These are phyloP conservation scores for Eulemur rufifrons DNA, from an alignment of 2,113 vertebrate species.

Conservation along the genomic window DNA sequence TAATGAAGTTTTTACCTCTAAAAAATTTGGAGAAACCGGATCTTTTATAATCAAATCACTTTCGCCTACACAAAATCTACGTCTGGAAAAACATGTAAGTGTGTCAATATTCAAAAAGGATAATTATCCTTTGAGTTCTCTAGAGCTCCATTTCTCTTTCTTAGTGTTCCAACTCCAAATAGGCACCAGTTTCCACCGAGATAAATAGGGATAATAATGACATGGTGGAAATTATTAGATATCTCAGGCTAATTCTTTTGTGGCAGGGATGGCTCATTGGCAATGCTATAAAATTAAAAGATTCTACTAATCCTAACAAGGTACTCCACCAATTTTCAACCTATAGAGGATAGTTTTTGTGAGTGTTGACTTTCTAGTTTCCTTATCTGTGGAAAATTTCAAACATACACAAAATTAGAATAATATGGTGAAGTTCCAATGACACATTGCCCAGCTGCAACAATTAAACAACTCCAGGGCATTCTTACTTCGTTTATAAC, in stretches of 20 bases:
- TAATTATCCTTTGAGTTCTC: constrained; percentile 58
- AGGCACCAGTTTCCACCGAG: not conserved
- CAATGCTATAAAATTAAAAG: constrained; percentile 32
- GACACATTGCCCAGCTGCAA: not conserved
- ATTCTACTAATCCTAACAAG: constrained; percentile 2
- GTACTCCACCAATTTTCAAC: constrained; percentile 14
- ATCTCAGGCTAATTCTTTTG: not conserved
- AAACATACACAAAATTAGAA: constrained; percentile 2
- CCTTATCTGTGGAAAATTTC: not conserved
- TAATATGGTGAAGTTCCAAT: not conserved
- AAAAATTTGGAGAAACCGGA: constrained; percentile 67
- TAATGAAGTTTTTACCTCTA: constrained; percentile 76
- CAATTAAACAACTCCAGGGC: not conserved
- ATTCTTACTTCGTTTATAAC: not conserved
- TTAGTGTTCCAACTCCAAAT: constrained; percentile 48
- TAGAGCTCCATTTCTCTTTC: constrained; percentile 59
- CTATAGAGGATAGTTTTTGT: not conserved
- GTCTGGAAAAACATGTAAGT: constrained; percentile 73
- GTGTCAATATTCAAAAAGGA: constrained; percentile 60
- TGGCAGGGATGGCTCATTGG: not conserved
- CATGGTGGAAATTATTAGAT: not conserved
- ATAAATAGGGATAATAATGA: constrained; percentile 34
- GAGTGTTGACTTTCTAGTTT: constrained; percentile 22
- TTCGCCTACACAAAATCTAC: constrained; percentile 74
- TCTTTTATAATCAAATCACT: constrained; percentile 76